These are phyloP conservation scores for Paramormyrops kingsleyae DNA, from an alignment of 2,113 vertebrate genomes.

Conservation along the genomic window DNA sequence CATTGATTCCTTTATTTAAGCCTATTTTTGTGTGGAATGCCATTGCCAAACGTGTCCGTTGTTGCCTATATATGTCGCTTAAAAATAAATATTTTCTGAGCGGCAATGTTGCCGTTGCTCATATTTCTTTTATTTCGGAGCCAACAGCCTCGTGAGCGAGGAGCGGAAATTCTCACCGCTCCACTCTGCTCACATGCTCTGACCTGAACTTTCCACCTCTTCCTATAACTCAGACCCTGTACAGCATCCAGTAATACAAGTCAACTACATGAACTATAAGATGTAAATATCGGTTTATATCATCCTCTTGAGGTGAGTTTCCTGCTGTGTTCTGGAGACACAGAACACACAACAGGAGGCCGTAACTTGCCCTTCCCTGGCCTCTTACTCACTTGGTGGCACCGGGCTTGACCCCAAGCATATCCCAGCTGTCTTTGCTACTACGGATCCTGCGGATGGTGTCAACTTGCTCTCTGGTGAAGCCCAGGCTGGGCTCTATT, in stretches of 20 bases:
- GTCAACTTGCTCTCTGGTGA: conserved; percentile 91
- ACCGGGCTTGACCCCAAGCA: conserved; percentile 85
- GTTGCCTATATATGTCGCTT: too few relatives aligned
- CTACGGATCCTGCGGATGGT: conserved; percentile 81
- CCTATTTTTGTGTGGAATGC: too few relatives aligned
- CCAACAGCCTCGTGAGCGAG: too few relatives aligned
- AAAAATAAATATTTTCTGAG: too few relatives aligned
- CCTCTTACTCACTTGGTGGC: conserved; percentile 70
- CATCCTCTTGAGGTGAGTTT: background rate
- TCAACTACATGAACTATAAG: background rate
- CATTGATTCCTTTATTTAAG: too few relatives aligned
- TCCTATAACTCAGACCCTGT: background rate
- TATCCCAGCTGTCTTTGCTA: conserved; percentile 96
- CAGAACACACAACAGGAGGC: background rate
- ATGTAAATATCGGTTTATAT: background rate
- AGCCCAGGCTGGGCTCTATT: conserved; percentile 63
- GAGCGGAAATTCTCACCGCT: too few relatives aligned
- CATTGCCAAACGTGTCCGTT: too few relatives aligned
- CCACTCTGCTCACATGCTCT: too few relatives aligned
- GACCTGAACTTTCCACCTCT: background rate
- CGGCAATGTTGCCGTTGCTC: too few relatives aligned
- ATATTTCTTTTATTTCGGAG: too few relatives aligned
- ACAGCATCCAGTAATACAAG: background rate
- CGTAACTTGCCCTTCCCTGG: background rate
- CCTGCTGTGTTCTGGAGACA: background rate